phyloP scores from a whole-genome alignment of 2,797 vertebrate genomes.

The Atherinosoma microstoma region DNA sequence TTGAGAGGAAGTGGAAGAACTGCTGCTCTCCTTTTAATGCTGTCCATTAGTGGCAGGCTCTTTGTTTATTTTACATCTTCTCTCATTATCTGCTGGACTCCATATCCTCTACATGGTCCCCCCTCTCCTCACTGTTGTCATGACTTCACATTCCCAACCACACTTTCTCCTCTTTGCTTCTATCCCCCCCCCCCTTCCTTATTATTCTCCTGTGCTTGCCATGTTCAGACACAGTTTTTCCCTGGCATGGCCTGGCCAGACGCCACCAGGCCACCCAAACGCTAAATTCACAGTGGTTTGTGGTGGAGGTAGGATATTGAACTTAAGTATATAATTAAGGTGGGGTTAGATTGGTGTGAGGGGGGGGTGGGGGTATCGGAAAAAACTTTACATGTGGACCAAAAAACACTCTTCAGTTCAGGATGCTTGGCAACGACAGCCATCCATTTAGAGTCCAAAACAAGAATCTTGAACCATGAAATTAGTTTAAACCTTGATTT shows the following conservation, averaged over 20 bases:
- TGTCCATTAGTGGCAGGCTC: background rate
- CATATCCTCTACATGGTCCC: conserved; percentile 46
- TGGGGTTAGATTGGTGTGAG: background rate
- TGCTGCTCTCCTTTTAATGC: conserved; percentile 5
- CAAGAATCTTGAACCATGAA: background rate
- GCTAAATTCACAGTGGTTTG: conserved; percentile 25
- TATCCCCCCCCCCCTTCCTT: background rate
- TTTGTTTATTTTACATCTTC: background rate
- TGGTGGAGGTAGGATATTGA: background rate
- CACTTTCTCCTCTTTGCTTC: conserved; percentile 5
- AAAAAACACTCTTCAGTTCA: background rate
- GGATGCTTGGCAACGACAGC: background rate
- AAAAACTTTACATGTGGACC: background rate
- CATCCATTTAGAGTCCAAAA: background rate
- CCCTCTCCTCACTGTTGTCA: conserved; percentile 14
- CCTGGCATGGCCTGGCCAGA: conserved; percentile 39
- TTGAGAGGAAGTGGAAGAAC: background rate
- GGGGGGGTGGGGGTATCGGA: background rate
- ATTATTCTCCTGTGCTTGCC: conserved; percentile 13
- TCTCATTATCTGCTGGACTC: conserved; percentile 19
- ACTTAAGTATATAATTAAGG: conserved; percentile 3
- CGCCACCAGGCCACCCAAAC: conserved; percentile 20
- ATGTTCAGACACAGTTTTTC: conserved; percentile 12
- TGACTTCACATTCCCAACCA: conserved; percentile 3
- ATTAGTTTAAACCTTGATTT: background rate